A percentile compares a stretch with the other conserved stretches of the same genome.
Conservation (phyloP, 2,113 vertebrate genomes). For the Saimiri boliviensis region DNA sequence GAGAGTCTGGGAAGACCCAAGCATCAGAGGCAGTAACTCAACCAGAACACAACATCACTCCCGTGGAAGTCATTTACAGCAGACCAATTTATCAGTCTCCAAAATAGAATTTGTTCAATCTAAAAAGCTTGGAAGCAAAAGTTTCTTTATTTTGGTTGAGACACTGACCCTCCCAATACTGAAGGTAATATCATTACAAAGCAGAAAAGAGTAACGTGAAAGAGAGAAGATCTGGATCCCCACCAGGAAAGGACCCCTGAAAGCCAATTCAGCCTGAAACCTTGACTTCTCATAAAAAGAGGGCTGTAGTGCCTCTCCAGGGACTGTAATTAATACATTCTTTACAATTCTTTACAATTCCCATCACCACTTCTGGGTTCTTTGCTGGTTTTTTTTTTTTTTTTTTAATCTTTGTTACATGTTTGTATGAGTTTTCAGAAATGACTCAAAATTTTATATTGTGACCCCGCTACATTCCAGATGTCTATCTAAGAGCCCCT, state of each 20-base stretch:
- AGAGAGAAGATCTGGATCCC: not conserved
- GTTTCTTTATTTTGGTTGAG: not conserved
- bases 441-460: not conserved
- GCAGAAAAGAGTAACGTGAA: not conserved
- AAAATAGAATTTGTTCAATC: not conserved
- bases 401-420: not conserved
- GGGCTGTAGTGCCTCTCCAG: not conserved
- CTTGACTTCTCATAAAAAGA: not conserved
- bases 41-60: not conserved
- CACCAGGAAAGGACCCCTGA: not conserved
- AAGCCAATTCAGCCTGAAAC: not conserved
- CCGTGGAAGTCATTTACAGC: not conserved
- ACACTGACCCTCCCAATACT: not conserved
- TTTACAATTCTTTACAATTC: not conserved
- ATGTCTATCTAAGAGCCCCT: not conserved
- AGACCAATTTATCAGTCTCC: not conserved
- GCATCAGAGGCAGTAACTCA: not conserved
- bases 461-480: not conserved
- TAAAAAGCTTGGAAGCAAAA: not conserved
- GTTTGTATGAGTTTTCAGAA: not conserved
- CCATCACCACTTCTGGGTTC: not conserved
- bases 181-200: not conserved
- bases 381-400: not conserved
- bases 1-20: not conserved
- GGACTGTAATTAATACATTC: not conserved